Evolutionary conservation across 2,888 invertebrate species (phyloP), one percentile per base, ranked within the genome.

Genomic region (Patella depressa): DNA sequence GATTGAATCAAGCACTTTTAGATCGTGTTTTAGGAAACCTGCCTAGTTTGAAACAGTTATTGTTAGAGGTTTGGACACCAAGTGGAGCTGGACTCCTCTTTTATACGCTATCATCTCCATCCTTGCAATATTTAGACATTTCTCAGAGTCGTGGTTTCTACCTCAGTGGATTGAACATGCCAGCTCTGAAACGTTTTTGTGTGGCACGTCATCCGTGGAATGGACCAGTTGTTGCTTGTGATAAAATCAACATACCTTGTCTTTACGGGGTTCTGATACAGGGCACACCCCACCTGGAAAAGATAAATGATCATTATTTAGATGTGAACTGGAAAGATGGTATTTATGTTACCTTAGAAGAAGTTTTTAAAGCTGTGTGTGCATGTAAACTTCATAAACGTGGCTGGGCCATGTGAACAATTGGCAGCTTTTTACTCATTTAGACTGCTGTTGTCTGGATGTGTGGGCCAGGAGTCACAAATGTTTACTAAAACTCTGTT

Each of bases 11-110:
- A 81, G 78, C 81, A 15, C 78, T 85, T 29, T 76, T 91, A 45
- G 88, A 88, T 75, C 77, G 81, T 65, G 73, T 89, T 17, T 81
- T 90, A 54, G 74, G 77, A 17, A 80, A 85, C 1, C 75, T 89
- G 54, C 86, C 88, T 1, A 80, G 79, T 14, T 82, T 91, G 24
- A 80, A 85, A 53, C 83, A 84, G 55, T 84, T 90, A 53, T 85
- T 89, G 82, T 79, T 90, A 53, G 89, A 91, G 81, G 89, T 91
- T 7, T 90, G 90, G 90, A 88, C 89, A 15, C 89, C 90, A 15
- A 89, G 88, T 77, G 89, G 88, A 5, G 81, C 83, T 19, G 88
- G 89, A 14, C 83, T 90, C 72, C 80, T 85, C 29, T 82, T 87
- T 29, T 90, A 88, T 83, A 74, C 81, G 11, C 79, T 91, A 45